Evolutionary conservation across 2,113 vertebrate species (phyloP).

Genomic region (Corythoichthys haematopterus): DNA sequence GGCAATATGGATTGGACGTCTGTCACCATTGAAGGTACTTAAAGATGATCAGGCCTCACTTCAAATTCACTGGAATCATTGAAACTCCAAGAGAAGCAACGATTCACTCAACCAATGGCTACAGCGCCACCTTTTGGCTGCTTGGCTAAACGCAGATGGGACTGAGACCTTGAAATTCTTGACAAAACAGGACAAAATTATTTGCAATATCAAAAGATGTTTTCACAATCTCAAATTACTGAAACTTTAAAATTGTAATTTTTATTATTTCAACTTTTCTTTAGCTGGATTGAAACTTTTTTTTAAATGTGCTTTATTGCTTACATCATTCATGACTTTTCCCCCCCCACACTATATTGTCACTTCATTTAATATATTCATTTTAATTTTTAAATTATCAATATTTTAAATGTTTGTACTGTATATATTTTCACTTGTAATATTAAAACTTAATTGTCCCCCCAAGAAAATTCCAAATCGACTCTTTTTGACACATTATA

Average conservation of each 20-base stretch:
- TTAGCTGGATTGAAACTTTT: background rate
- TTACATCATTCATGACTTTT: too few species aligned
- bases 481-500: too few species aligned
- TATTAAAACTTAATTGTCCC: background rate
- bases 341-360: too few species aligned
- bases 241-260: background rate
- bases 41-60: too few species aligned
- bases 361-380: too few species aligned
- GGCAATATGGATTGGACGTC: too few species aligned
- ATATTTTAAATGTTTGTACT: background rate
- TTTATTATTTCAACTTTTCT: background rate
- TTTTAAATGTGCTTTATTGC: too few species aligned
- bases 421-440: background rate
- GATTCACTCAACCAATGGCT: conserved; percentile 29
- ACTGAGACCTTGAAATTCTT: background rate
- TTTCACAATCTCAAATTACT: background rate
- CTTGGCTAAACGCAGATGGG: conserved; percentile 10
- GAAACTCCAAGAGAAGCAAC: background rate
- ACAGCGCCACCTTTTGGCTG: conserved; percentile 66
- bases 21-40: too few species aligned
- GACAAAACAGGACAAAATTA: background rate
- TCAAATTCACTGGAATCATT: too few species aligned
- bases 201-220: background rate
- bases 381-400: too few species aligned
- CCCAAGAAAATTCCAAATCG: too few species aligned